Evolutionary conservation across 1,140 invertebrate species (phyloP).

Genomic region (Ceratitis capitata): DNA sequence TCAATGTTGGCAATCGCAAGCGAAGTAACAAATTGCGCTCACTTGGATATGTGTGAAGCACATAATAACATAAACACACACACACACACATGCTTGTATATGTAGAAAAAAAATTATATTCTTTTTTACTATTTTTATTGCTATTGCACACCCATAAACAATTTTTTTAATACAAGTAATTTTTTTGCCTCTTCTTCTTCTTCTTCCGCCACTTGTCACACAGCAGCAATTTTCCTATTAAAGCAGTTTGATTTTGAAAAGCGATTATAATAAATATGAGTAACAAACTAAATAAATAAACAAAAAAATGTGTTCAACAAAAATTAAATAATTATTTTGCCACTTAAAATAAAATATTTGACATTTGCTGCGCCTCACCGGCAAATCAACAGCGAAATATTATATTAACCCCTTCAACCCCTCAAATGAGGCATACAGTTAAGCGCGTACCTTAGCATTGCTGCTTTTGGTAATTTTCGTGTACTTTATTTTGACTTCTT

Average conservation of each 20-base stretch:
- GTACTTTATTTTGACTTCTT: not conserved
- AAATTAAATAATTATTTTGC: conserved; percentile 31
- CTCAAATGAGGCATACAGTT: not conserved
- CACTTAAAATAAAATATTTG: conserved; percentile 37
- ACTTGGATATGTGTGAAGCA: not conserved
- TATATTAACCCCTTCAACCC: too few relatives aligned
- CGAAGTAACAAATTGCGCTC: conserved; percentile 26
- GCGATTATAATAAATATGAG: conserved; percentile 15
- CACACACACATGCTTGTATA: not conserved
- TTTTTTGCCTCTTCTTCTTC: not conserved
- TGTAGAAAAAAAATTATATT: not conserved
- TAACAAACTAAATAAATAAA: too few relatives aligned
- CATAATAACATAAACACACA: not conserved
- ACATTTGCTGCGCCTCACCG: conserved; percentile 26
- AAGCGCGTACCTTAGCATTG: not conserved
- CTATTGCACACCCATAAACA: not conserved
- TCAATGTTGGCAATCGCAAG: conserved; percentile 35
- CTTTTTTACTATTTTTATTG: not conserved
- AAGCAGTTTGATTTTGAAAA: conserved; percentile 8
- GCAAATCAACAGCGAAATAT: not conserved
- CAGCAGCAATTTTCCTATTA: not conserved
- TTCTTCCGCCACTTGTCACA: conserved; percentile 11
- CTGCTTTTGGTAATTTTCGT: not conserved
- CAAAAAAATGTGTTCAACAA: not conserved
- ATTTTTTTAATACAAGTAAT: not conserved